Conservation (phyloP, 2,797 vertebrate species). For the Chaunax sp. region DNA sequence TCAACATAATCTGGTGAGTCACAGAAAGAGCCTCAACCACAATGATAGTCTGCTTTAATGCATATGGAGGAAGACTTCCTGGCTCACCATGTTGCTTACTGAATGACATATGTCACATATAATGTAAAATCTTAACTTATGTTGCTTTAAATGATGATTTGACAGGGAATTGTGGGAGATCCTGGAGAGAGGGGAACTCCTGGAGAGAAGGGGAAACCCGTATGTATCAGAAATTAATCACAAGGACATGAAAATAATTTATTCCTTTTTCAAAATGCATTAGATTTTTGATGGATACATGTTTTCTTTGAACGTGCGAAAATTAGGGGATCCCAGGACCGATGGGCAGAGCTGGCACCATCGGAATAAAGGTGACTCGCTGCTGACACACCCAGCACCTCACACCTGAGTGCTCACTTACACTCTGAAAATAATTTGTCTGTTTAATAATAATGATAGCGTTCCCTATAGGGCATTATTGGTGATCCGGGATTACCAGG, state of each 20-base stretch:
- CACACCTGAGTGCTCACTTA: constrained; percentile 3
- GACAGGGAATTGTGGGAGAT: constrained; percentile 87
- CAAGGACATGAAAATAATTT: neutral
- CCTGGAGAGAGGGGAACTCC: constrained; percentile 81
- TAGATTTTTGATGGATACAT: neutral
- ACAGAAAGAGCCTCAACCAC: constrained; percentile 41
- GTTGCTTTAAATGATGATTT: constrained; percentile 42
- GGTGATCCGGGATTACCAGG: constrained; percentile 85
- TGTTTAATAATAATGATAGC: constrained; percentile 15
- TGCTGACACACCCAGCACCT: neutral
- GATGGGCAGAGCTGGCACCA: constrained; percentile 74
- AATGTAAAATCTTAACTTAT: constrained; percentile 4
- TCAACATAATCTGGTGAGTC: constrained; percentile 59
- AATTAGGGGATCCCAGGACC: constrained; percentile 81
- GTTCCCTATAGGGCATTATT: constrained; percentile 81
- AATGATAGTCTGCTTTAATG: constrained; percentile 38
- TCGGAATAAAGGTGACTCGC: constrained; percentile 80
- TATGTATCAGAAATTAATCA: constrained; percentile 64
- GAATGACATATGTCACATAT: constrained; percentile 1
- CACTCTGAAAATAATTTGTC: constrained; percentile 7
- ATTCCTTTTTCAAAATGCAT: neutral
- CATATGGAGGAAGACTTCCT: constrained; percentile 18
- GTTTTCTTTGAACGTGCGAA: constrained; percentile 36
- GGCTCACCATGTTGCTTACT: neutral
- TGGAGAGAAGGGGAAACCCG: constrained; percentile 84